These are phyloP conservation scores for Danio tinwini DNA, from an alignment of 2,797 vertebrate genomes.

Conservation along the genomic window DNA sequence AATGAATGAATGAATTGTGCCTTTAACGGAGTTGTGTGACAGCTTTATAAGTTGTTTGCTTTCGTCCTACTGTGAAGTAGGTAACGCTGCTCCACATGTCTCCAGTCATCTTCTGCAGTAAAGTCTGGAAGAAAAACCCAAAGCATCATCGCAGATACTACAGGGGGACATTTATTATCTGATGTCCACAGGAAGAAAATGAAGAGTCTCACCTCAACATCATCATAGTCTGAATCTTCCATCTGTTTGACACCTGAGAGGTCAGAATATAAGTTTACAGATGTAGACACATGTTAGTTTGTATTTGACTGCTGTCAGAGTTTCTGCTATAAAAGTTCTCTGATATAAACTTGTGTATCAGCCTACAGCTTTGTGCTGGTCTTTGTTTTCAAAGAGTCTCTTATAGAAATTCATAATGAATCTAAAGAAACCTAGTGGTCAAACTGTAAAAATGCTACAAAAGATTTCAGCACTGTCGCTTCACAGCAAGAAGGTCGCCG, in stretches of 20 bases:
- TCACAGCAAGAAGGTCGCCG: no score
- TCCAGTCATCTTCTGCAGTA: background rate
- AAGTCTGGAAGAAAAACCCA: background rate
- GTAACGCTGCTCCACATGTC: background rate
- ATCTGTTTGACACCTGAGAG: conserved; percentile 10
- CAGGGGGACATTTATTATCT: no score
- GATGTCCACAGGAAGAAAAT: background rate
- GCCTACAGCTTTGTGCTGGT: background rate
- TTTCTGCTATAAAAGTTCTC: background rate
- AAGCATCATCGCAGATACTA: background rate
- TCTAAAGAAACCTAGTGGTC: no score
- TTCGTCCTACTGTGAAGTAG: background rate
- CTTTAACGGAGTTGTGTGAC: no score
- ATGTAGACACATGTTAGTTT: background rate
- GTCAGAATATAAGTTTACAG: background rate
- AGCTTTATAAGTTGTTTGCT: background rate
- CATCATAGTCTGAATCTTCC: background rate
- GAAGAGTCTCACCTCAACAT: conserved; percentile 3
- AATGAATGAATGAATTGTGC: no score
- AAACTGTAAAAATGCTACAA: background rate
- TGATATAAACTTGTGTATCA: background rate
- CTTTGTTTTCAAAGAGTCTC: background rate
- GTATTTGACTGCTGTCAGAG: background rate
- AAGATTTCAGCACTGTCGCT: no score
- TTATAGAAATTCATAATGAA: background rate